phyloP scores from a whole-genome alignment of 2,797 vertebrate genomes.

The Catharus ustulatus region DNA sequence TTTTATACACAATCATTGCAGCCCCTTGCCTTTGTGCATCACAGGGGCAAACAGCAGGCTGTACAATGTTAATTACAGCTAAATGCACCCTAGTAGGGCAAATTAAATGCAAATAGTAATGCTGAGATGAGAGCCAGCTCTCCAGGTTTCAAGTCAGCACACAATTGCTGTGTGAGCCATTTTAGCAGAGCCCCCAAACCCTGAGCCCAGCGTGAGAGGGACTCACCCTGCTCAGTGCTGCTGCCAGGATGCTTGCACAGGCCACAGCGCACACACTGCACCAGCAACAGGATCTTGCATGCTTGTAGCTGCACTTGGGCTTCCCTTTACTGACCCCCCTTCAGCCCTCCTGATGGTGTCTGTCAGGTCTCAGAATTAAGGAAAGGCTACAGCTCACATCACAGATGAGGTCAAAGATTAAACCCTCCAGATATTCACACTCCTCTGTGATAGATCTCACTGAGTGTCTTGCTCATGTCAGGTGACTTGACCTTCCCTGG shows the following conservation, averaged over 20 bases:
- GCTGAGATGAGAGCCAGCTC: background rate
- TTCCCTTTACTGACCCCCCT: background rate
- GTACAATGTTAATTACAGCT: background rate
- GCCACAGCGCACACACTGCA: accelerated
- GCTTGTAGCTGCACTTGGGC: background rate
- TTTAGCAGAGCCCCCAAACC: background rate
- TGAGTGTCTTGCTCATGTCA: background rate
- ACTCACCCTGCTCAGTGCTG: accelerated
- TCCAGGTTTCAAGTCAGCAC: background rate
- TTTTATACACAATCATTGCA: background rate
- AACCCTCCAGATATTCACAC: background rate
- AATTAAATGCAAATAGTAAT: background rate
- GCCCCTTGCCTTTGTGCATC: background rate
- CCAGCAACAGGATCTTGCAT: background rate
- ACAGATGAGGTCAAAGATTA: background rate
- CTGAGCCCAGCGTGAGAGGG: background rate
- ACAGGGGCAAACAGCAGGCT: background rate
- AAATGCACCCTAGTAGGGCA: background rate
- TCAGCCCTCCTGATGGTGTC: background rate
- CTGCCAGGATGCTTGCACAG: background rate
- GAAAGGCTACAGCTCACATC: background rate
- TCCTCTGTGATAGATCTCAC: background rate
- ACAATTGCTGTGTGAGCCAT: accelerated
- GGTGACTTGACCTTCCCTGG: background rate
- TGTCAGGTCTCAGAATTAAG: background rate